Conservation (phyloP, 2,888 invertebrate species). For the Saturnia pavonia region DNA sequence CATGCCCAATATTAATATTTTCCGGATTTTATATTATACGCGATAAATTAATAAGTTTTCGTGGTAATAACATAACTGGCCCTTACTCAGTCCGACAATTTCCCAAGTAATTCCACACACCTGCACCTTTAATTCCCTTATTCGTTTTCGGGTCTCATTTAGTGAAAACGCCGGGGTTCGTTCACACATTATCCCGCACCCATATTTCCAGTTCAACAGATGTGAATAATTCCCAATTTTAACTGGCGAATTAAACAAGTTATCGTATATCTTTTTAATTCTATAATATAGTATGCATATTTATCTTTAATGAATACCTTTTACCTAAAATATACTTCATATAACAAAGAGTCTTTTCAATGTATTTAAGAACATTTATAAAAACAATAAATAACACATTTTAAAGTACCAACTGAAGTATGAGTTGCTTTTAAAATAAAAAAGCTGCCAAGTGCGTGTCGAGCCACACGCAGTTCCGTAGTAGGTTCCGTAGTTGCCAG, state of each 20-base stretch:
- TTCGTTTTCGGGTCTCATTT: constrained; percentile 43
- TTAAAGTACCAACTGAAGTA: too few species aligned
- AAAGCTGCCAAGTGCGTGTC: too few species aligned
- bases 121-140: constrained; percentile 54
- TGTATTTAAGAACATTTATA: too few species aligned
- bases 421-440: too few species aligned
- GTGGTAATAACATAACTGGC: not conserved
- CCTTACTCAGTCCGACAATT: constrained; percentile 30
- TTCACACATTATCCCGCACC: constrained; percentile 10
- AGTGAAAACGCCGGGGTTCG: constrained; percentile 7
- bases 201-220: constrained; percentile 5
- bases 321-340: too few species aligned
- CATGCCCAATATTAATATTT: too few species aligned
- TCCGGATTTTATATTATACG: not conserved
- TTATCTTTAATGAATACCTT: too few species aligned
- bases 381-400: too few species aligned
- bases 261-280: not conserved
- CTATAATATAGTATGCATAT: too few species aligned
- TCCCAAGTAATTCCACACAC: constrained; percentile 43
- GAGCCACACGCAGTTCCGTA: too few species aligned
- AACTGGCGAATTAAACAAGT: not conserved
- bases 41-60: not conserved
- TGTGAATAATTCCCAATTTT: constrained; percentile 22
- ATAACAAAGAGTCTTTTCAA: too few species aligned
- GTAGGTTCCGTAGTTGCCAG: too few species aligned